Evolutionary conservation across 1,140 invertebrate species (phyloP).

Genomic region (Drosophila quadrilineata): DNA sequence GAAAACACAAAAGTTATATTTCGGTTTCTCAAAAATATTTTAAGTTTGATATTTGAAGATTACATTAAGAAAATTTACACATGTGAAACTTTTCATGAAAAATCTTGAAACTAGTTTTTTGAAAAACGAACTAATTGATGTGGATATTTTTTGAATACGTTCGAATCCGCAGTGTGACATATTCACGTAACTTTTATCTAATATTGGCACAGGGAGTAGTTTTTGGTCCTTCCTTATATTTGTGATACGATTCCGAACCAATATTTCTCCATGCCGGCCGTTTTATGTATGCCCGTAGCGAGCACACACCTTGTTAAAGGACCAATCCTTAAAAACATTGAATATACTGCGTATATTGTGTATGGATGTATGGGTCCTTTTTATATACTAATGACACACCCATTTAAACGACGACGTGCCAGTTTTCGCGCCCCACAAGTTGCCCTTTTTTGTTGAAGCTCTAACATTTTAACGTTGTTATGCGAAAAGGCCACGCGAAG

Average conservation of each 20-base stretch:
- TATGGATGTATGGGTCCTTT: slow-evolving; percentile 2
- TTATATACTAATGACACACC: slow-evolving; percentile 36
- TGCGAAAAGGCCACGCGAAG: slow-evolving; percentile 49
- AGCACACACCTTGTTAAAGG: slow-evolving; percentile 73
- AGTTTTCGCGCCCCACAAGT: slow-evolving; percentile 68
- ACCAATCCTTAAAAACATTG: slow-evolving; percentile 71
- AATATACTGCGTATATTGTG: not conserved
- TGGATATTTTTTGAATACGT: no score
- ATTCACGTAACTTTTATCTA: not conserved
- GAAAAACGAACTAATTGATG: no score
- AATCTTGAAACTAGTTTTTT: no score
- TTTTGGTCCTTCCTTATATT: not conserved
- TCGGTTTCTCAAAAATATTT: no score
- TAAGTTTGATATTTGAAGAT: no score
- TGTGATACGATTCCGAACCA: slow-evolving; percentile 25
- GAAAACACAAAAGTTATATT: no score
- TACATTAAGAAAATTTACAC: no score
- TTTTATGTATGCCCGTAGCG: slow-evolving; percentile 50
- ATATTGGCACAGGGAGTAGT: slow-evolving; percentile 2
- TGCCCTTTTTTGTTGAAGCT: slow-evolving; percentile 51
- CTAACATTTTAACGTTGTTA: slow-evolving; percentile 24
- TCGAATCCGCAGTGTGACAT: not conserved
- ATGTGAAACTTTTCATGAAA: not conserved
- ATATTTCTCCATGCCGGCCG: slow-evolving; percentile 42
- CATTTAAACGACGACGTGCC: slow-evolving; percentile 33